These are phyloP conservation scores for Esperia sulphurella DNA, from an alignment of 2,888 invertebrate species.

Conservation along the genomic window DNA sequence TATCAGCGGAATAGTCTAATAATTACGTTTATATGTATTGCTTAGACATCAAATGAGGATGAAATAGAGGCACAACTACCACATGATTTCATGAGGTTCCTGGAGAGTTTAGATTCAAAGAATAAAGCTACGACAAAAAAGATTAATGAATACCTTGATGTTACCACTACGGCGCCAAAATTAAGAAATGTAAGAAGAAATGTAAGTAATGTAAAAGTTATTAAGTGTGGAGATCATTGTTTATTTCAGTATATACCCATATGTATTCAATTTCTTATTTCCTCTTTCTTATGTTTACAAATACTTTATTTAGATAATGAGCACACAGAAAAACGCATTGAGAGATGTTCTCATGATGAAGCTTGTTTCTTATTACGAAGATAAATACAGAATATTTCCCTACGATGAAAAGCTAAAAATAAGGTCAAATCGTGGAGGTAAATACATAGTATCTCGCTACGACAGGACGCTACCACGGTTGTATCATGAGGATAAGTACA, in stretches of 20 bases:
- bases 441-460: too few relatives aligned
- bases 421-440: too few relatives aligned
- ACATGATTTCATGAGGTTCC: slow-evolving; percentile 35
- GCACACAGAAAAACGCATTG: slow-evolving; percentile 30
- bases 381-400: slow-evolving; percentile 45
- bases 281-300: too few relatives aligned
- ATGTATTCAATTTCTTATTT: too few relatives aligned
- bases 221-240: too few relatives aligned
- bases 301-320: slow-evolving; percentile 1
- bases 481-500: not conserved
- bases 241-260: too few relatives aligned
- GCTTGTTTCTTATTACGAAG: slow-evolving; percentile 55
- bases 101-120: slow-evolving; percentile 34
- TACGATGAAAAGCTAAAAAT: slow-evolving; percentile 5
- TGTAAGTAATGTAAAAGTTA: too few relatives aligned
- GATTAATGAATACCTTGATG: too few relatives aligned
- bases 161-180: too few relatives aligned
- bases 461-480: too few relatives aligned
- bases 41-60: not conserved
- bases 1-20: not conserved
- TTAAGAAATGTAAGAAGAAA: too few relatives aligned
- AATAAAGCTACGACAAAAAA: slow-evolving; percentile 13
- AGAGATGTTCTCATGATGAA: slow-evolving; percentile 55
- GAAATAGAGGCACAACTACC: slow-evolving; percentile 17
- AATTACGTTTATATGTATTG: not conserved